Base-by-base conservation (phyloP, 2,888 invertebrate species). In the Drosophila mimica region DNA sequence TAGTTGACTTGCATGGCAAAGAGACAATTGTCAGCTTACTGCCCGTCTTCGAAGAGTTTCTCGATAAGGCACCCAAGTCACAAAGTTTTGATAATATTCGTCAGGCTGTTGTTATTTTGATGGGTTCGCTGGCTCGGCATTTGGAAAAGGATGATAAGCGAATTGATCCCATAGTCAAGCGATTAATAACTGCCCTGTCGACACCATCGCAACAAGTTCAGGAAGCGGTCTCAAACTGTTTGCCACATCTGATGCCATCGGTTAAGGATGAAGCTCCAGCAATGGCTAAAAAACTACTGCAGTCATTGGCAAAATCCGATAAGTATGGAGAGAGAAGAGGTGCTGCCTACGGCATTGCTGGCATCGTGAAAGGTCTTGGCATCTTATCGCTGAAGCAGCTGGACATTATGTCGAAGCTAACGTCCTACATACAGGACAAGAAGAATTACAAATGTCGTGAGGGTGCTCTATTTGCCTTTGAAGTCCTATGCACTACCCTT, bases 141-240 rank as follows among this genome's bases (percentile, higher is more conserved):
- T 95, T 99, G 89, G 98, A 97, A 85, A 97, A 97, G 75, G 96
- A 96, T 76, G 98, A 99, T 94, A 95, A 96, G 4, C 94, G 98
- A 90, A 96, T 99, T 83, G 97, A 97, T 91, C 98, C 99, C n/a
- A 99, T 99, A 89, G 96, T 99, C 11, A 95, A 96, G 85, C 95
- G 99, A 70, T 94, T 99, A 53, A 95, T 99, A 60, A 96, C 97
- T 59, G 97, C 99, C 0, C 94, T 99, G 6, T 97, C 97, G 40
- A 99, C 99, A 46, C 99, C 99, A 15, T 99, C 99, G 46, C 99
- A 99, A 92, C 97, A 98, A 94, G 98, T 99, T 0, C 99, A 99
- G 94, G 98, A 99, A 93, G 97, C 99, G 0, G 99, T 99, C 0
- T 97, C 99, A 52, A 98, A 98, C 93, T 99, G 99, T 92, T 94